Base-by-base conservation (phyloP, 2,888 invertebrate species). In the Cordilura impudica region DNA sequence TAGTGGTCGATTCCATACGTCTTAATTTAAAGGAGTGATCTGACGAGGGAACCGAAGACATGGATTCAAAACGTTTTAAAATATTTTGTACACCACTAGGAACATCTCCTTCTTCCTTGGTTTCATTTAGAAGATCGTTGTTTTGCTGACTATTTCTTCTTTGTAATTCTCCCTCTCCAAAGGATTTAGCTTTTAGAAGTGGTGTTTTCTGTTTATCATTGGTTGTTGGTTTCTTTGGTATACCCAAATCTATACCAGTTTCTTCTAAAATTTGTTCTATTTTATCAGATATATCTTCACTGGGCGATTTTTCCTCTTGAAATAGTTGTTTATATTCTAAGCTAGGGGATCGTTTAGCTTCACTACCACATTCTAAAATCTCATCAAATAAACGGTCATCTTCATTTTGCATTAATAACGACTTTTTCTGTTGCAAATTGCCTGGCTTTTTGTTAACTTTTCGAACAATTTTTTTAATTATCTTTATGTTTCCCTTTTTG, bases 281-380 rank as follows among this genome's bases (percentile, higher is more conserved):
- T 78, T 87, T 89, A 49, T 90, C 90, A 0, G 89, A 89, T 5
- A 90, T 82, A 83, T 89, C 89, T 35, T 85, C 86, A 63, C 89
- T 89, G 2, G 89, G 89, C 0, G 89, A 89, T 76, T 88, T 89
- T 71, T 89, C 89, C 31, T 87, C 88, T 10, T 86, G 85, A 56
- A 90, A 90, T 0, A 90, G 82, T 4, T 87, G 84, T 19, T 87
- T 87, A 81, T 89, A 90, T 19, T 90, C 90, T 2, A 86, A 79
- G 21, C 88, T 90, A 14, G 89, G 88, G 1, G 90, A 89, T 23
- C 88, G 85, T 16, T 83, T 79, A 1, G 82, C 85, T 29, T 85
- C 85, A 7, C 81, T 84, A 6, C 79, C 82, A 5, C 58, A 71
- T 26, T 84, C 81, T 5, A 89, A 71, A 12, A 89, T 89, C 75